Base-by-base conservation (phyloP, 2,113 vertebrate genomes). In the Aleadryas rufinucha region DNA sequence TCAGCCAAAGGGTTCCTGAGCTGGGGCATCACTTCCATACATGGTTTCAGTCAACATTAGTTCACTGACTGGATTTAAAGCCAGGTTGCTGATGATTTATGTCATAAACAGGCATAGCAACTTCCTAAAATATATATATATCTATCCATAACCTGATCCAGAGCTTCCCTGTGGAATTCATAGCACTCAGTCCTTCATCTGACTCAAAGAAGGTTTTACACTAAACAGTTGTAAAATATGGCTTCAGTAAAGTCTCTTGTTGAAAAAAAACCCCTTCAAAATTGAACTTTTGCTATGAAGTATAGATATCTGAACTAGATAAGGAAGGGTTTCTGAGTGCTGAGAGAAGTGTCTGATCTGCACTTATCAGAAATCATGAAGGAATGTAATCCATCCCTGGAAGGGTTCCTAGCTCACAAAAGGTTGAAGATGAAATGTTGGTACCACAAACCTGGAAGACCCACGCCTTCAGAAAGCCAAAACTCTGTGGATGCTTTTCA, bases 111-210 rank as follows among this genome's bases (percentile, higher is more conserved):
- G 33, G 10, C 3, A 4, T 4, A 63, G 23, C 7, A 54, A 39
- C n/a, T 20, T 61, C 39, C 54, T 11, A 30, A 61, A 50, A 45
- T 63, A 16, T n/a, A 11, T 5, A 26, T 3, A 0, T 9, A 10
- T 52, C 2, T 26, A 5, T 39, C 30, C 12, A 27, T 16, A 91
- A 78, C 7, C 20, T 35, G 21, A 93, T 16, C 7, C 33, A 87
- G 57, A 83, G 71, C 22, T 27, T 68, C 70, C 39, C 57, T 22
- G 6, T 0, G 0, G 47, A 47, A 68, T 28, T 61, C 10, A 7
- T 0, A 35, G 60, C 0, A 0, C 23, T 50, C 49, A 49, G 50
- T 52, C 37, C 69, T 57, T 72, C 45, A 56, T 31, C 19, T n/a
- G 23, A 60, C 37, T 79, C 18, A 8, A 44, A 39, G 60, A 9